These are phyloP conservation scores for Kradibia gibbosae DNA, from an alignment of 1,140 invertebrate genomes.

Conservation along the genomic window DNA sequence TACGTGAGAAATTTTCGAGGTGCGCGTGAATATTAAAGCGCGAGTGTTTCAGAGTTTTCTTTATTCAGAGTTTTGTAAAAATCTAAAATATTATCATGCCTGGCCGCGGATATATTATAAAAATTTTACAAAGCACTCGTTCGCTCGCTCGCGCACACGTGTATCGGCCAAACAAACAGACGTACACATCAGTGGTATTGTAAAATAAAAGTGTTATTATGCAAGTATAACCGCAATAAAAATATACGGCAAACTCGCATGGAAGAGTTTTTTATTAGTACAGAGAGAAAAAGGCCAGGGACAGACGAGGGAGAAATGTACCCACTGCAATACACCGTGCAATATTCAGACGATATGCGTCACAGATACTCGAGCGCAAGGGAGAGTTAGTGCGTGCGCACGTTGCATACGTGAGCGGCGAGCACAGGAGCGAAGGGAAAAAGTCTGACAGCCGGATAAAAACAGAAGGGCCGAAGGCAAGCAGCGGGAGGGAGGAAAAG, in stretches of 20 bases:
- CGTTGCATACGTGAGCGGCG: background rate
- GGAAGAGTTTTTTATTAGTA: constrained; percentile 20
- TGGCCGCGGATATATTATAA: background rate
- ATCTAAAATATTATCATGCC: background rate
- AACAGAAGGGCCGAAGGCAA: constrained; percentile 1
- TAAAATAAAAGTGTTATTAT: constrained; percentile 36
- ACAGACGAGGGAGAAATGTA: constrained; percentile 20
- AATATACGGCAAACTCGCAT: background rate
- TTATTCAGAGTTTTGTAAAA: background rate
- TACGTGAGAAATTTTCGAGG: background rate
- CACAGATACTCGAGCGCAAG: constrained; percentile 22
- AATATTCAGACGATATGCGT: constrained; percentile 26
- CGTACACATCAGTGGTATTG: background rate
- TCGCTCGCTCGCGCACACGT: background rate
- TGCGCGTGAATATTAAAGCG: too few relatives aligned
- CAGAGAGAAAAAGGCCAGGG: background rate
- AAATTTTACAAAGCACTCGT: background rate
- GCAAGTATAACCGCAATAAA: constrained; percentile 27
- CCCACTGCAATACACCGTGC: background rate
- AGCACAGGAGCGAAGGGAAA: constrained; percentile 19
- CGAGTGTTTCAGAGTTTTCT: background rate
- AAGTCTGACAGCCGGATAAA: constrained; percentile 34
- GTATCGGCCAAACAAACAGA: background rate
- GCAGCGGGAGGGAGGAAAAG: background rate
- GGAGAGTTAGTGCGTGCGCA: constrained; percentile 1